Evolutionary conservation across 30 jellyfish, hydroid and myxozoan genomes (phyloP), one percentile per base, ranked within the genome.

Genomic region (Aurelia aurita complex sp. Pacific): DNA sequence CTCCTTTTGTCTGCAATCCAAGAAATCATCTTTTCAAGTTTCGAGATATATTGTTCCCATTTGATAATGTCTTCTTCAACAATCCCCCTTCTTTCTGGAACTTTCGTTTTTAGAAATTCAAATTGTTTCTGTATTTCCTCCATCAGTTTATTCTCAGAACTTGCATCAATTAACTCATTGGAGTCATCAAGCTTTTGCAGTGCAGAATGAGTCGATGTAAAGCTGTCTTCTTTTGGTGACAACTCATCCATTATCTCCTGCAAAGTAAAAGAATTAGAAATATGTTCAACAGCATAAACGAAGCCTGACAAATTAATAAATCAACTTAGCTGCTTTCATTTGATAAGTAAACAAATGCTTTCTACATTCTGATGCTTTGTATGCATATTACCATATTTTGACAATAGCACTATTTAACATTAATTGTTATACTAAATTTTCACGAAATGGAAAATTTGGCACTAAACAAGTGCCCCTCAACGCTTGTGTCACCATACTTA

Each of bases 11-110:
- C 64, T 59, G 55, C 80, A 3, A 85, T 19, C 95, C 95, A 85
- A 6, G 15, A 16, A 52, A 10, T 50, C 88, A 85, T 67, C 32
- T 67, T 68, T 6, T 85, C 89, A 17, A 85, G 40, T 35, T 50
- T 85, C 18, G 11, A 17, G 38, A 76, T 43, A 66, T 72, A 85
- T 12, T 32, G 51, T 15, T 85, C 83, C 95, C 95, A 85, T 34
- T 68, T 73, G 0, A n/a, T 32, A 11, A 85, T 18, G 32, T 85
- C 89, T 11, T 74, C 61, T 57, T 35, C 63, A 19, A 85, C 53
- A 15, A 67, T 59, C 5, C 16, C n/a, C 42, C 54, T 76, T 38
- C 95, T 74, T 46, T 74, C 50, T 16, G 83, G 73, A 50, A 76
- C 35, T 5, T 54, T 42, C 9, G 64, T 7, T 12, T 38, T 5